Evolutionary conservation across 2,113 vertebrate genomes (phyloP), one percentile per base, ranked within the genome.

Genomic region (Egretta garzetta): DNA sequence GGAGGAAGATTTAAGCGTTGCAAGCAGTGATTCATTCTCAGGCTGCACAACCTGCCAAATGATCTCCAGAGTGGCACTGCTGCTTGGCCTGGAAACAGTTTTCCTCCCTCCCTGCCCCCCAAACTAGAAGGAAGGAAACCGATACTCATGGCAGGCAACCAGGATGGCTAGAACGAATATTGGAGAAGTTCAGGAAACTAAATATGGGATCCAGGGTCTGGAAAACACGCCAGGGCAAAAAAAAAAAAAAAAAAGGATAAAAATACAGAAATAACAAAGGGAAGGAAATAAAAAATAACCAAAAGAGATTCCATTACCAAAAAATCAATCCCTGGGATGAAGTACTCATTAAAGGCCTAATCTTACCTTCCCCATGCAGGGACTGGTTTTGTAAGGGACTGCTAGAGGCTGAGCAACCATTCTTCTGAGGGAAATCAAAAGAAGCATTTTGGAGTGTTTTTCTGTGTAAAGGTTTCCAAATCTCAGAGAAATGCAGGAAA

Each of bases 241-340:
- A 60, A 45, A 56, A 85, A 41, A n/a, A 41, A 41, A 41, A 43
- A 43, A 43, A 15, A 60, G 32, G 52, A 68, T 86, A 96, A 84
- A 95, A 91, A 71, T 88, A 84, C 49, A 95, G 53, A 80, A 95
- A 96, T 71, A 95, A 94, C 49, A 90, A 93, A 85, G 66, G n/a
- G 79, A 95, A 97, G 94, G 96, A 97, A 97, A 97, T 95, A 96
- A 97, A 97, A 97, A 96, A 96, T 85, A 97, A 97, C 95, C 94
- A 95, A 95, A 98, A 89, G 91, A 94, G 50, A 96, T 97, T 97
- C 88, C 6, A 3, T 95, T 92, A 95, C 87, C 63, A 85, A 93
- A 94, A 94, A 97, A 45, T 33, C 83, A 96, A 47, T 87, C 77
- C 41, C 67, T 88, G 43, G 82, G 93, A 95, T 67, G 62, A 96